A percentile compares a stretch with the other conserved stretches of the same genome.
These are phyloP conservation scores for Zoroaster sp. DNA, from an alignment of 53 echinoderm and acorn worm species.

Conservation along the genomic window DNA sequence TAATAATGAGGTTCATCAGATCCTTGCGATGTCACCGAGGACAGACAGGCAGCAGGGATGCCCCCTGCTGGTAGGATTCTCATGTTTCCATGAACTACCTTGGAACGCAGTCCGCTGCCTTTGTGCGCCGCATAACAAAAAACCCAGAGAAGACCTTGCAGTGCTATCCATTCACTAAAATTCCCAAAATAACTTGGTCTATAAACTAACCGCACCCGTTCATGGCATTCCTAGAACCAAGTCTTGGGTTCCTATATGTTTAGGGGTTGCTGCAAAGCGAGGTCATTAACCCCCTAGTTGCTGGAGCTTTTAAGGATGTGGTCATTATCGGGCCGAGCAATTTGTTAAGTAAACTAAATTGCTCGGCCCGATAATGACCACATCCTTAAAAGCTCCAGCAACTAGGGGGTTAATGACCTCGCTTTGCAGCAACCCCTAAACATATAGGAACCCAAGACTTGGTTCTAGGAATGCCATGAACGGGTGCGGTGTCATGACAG, in stretches of 20 bases:
- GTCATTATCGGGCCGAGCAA: no score
- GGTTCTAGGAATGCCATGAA: background rate
- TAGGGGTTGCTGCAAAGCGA: background rate
- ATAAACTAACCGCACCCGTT: background rate
- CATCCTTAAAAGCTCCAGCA: no score
- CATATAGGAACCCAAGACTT: background rate
- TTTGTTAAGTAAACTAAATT: no score
- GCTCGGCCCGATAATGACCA: no score
- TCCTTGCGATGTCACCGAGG: background rate
- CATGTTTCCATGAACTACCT: background rate
- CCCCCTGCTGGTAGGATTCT: background rate
- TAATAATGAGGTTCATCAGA: slow-evolving; percentile 12
- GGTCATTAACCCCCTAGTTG: background rate
- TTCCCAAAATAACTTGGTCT: background rate
- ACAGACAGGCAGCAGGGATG: background rate
- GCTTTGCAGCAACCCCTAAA: background rate
- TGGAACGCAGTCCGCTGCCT: background rate
- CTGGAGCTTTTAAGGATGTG: no score
- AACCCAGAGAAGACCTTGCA: background rate
- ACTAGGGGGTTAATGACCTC: background rate
- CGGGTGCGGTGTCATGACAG: background rate
- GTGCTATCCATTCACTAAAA: background rate
- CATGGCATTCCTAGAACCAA: background rate
- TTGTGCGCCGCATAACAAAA: background rate
- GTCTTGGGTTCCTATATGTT: background rate